Conservation (phyloP, 2,888 invertebrate species). For the Acleris emargana region DNA sequence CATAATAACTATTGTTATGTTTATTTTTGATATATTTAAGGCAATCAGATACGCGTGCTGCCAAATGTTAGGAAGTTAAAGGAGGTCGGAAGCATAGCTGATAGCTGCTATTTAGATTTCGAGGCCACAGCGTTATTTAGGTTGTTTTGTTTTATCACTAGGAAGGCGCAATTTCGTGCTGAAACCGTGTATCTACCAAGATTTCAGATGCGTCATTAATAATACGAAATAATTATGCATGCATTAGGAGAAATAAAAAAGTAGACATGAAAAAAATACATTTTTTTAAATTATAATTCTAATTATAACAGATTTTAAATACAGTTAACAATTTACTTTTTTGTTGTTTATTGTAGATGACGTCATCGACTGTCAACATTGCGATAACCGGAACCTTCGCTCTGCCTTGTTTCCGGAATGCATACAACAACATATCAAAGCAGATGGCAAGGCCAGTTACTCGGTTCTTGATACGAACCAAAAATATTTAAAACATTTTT, state of each 20-base stretch:
- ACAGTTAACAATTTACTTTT: too few relatives aligned
- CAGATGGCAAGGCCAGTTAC: too few relatives aligned
- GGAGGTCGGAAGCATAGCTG: conserved; percentile 79
- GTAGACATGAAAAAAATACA: too few relatives aligned
- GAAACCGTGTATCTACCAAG: conserved; percentile 53
- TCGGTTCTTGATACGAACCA: too few relatives aligned
- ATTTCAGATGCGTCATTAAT: conserved; percentile 56
- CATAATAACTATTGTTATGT: conserved; percentile 6
- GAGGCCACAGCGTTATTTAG: conserved; percentile 78
- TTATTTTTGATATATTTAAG: conserved; percentile 25
- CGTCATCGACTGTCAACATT: too few relatives aligned
- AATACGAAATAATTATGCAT: conserved; percentile 15
- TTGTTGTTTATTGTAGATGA: too few relatives aligned
- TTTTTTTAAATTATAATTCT: too few relatives aligned
- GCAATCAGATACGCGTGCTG: conserved; percentile 50
- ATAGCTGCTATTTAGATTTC: conserved; percentile 81
- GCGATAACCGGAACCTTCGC: too few relatives aligned
- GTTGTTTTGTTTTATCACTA: conserved; percentile 82
- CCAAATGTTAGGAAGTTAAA: conserved; percentile 71
- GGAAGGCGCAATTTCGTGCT: conserved; percentile 76
- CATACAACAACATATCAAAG: too few relatives aligned
- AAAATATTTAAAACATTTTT: too few relatives aligned
- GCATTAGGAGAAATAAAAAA: neutral
- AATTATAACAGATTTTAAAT: too few relatives aligned
- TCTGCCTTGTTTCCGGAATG: too few relatives aligned